These are phyloP conservation scores for Otolemur garnettii DNA, from an alignment of 2,113 vertebrate genomes.

Conservation along the genomic window DNA sequence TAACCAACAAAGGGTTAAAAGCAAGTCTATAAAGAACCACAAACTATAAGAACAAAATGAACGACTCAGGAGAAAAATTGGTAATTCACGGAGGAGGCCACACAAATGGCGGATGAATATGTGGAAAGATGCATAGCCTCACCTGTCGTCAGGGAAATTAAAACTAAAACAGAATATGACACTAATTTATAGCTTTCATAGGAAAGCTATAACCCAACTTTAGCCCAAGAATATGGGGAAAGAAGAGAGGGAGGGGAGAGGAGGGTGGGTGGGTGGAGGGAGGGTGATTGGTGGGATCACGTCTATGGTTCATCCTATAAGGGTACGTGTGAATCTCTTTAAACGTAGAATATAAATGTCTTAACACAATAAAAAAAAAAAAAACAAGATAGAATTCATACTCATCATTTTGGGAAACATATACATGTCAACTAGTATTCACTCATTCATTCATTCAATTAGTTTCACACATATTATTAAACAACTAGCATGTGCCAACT, in stretches of 20 bases:
- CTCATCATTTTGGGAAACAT: neutral
- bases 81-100: neutral
- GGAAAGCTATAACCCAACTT: too few relatives aligned
- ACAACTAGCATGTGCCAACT: neutral
- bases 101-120: neutral
- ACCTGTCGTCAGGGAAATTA: neutral
- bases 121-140: neutral
- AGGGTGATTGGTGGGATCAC: too few relatives aligned
- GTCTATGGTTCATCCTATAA: too few relatives aligned
- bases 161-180: neutral
- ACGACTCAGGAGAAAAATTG: neutral
- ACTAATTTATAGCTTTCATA: too few relatives aligned
- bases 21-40: neutral
- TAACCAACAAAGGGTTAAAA: neutral
- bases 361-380: neutral
- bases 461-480: neutral
- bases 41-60: neutral
- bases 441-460: neutral
- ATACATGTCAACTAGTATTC: neutral
- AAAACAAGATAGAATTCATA: neutral
- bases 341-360: too few relatives aligned
- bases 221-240: too few relatives aligned
- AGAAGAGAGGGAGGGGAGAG: too few relatives aligned
- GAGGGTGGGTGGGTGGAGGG: too few relatives aligned
- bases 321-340: too few relatives aligned